These are phyloP conservation scores for Sinocyclocheilus grahami DNA, from an alignment of 2,113 vertebrate species.

Conservation along the genomic window DNA sequence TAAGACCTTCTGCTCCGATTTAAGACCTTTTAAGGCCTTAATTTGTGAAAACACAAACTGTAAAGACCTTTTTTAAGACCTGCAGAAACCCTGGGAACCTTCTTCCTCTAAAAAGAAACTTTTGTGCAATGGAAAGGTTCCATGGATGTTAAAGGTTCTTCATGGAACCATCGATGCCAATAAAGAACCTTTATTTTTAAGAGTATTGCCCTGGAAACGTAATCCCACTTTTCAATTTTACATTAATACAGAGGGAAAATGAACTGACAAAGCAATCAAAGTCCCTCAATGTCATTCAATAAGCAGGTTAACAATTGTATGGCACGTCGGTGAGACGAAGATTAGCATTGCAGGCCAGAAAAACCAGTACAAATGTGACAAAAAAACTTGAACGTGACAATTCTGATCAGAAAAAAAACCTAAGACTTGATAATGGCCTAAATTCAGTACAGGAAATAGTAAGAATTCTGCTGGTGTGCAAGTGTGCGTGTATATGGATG, in stretches of 20 bases:
- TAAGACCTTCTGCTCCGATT: no score
- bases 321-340: not conserved
- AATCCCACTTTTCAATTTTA: not conserved
- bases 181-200: not conserved
- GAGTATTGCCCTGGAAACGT: not conserved
- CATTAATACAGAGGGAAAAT: not conserved
- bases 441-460: constrained; percentile 35
- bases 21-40: no score
- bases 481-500: constrained; percentile 31
- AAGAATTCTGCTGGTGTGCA: constrained; percentile 32
- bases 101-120: not conserved
- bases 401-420: constrained; percentile 37
- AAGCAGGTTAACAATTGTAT: constrained; percentile 38
- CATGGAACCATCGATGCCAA: not conserved
- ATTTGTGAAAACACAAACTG: not conserved
- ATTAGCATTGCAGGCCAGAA: not conserved
- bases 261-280: constrained; percentile 26
- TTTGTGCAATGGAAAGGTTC: not conserved
- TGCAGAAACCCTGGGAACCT: not conserved
- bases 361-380: constrained; percentile 47
- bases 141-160: no score
- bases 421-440: constrained; percentile 32
- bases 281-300: constrained; percentile 28
- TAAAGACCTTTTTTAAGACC: not conserved
- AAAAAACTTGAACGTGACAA: constrained; percentile 44